Evolutionary conservation across 2,888 invertebrate genomes (phyloP).

Genomic region (Lamellibrachia satsuma): DNA sequence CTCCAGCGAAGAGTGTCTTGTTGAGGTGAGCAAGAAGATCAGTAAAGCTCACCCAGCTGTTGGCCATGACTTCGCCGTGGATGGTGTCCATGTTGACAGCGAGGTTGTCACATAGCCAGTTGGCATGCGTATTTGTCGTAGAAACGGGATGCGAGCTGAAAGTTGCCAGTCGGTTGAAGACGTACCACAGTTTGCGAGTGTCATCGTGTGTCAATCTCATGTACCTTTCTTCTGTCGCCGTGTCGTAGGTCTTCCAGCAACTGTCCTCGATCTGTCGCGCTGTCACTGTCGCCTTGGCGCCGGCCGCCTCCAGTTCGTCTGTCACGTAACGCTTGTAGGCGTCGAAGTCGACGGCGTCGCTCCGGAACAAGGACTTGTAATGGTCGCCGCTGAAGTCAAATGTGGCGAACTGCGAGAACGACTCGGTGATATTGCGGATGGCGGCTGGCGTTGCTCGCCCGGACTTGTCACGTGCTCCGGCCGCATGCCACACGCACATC

Average conservation of each 20-base stretch:
- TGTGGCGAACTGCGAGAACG: neutral
- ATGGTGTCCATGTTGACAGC: constrained; percentile 19
- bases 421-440: constrained; percentile 35
- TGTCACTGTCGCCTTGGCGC: neutral
- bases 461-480: constrained; percentile 27
- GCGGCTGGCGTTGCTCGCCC: neutral
- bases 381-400: neutral
- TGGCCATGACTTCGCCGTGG: constrained; percentile 20
- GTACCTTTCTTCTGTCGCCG: constrained; percentile 25
- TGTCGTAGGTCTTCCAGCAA: constrained; percentile 29
- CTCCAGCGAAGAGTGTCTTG: constrained; percentile 25
- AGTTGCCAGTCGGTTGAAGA: constrained; percentile 37
- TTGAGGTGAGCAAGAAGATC: constrained; percentile 26
- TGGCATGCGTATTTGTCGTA: constrained; percentile 31
- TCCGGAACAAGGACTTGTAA: neutral
- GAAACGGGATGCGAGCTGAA: constrained; percentile 39
- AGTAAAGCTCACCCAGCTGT: constrained; percentile 21
- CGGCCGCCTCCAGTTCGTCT: too few relatives aligned
- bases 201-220: neutral
- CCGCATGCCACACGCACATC: constrained; percentile 42
- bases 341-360: neutral
- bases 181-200: constrained; percentile 34
- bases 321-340: neutral
- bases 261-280: constrained; percentile 21
- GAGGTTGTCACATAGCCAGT: constrained; percentile 39